Evolutionary conservation across 2,888 invertebrate genomes (phyloP).

Genomic region (Cynaeus angustus): DNA sequence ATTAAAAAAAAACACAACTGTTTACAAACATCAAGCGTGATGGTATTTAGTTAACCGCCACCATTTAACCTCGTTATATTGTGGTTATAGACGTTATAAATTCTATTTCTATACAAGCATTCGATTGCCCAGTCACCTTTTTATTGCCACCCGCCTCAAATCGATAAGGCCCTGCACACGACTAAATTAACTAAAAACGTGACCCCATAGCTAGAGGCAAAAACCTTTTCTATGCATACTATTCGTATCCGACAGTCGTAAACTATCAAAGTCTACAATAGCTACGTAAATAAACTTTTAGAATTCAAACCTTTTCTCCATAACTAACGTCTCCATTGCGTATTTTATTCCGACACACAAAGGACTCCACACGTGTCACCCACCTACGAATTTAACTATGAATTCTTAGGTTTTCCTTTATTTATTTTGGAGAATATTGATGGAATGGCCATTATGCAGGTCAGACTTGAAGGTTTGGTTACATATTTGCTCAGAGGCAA

Average conservation of each 20-base stretch:
- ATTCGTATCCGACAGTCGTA: slow-evolving; percentile 37
- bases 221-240: slow-evolving; percentile 31
- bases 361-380: slow-evolving; percentile 7
- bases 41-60: no score
- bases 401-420: slow-evolving; percentile 4
- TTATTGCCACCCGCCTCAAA: background rate
- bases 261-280: slow-evolving; percentile 30
- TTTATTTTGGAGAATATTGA: slow-evolving; percentile 8
- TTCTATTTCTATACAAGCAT: slow-evolving; percentile 1
- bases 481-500: slow-evolving; percentile 26
- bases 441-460: slow-evolving; percentile 4
- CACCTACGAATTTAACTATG: background rate
- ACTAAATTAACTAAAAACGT: slow-evolving; percentile 40
- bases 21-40: no score
- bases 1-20: no score
- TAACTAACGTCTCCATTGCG: slow-evolving; percentile 16
- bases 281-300: slow-evolving; percentile 26
- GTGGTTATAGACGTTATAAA: background rate
- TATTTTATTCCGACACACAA: slow-evolving; percentile 7
- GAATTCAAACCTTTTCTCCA: slow-evolving; percentile 25
- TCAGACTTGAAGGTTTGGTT: slow-evolving; percentile 14
- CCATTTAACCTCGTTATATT: background rate
- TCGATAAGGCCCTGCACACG: slow-evolving; percentile 4
- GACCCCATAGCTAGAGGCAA: slow-evolving; percentile 21
- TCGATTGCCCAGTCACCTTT: slow-evolving; percentile 1